A percentile compares a stretch with the other conserved stretches of the same genome.
Conservation (phyloP, 2,888 invertebrate genomes). For the Diaperis boleti region DNA sequence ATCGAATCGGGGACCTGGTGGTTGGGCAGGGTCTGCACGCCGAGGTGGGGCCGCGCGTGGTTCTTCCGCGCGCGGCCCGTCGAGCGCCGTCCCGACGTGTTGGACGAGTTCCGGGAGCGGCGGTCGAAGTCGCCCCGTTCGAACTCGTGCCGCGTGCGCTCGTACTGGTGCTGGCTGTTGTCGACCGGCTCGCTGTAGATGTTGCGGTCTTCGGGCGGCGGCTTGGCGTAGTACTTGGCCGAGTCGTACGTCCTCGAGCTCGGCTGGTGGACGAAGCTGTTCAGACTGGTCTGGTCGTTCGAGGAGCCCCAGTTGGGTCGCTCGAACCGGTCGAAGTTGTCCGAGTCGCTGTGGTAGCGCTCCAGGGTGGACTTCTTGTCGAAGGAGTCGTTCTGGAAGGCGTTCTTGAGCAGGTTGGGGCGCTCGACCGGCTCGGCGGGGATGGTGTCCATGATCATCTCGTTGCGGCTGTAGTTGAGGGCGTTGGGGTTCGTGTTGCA, state of each 20-base stretch:
- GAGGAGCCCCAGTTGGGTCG: slow-evolving; percentile 69
- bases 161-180: slow-evolving; percentile 63
- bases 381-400: slow-evolving; percentile 73
- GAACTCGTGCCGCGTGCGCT: slow-evolving; percentile 68
- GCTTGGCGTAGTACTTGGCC: slow-evolving; percentile 63
- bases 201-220: slow-evolving; percentile 67
- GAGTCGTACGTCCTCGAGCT: slow-evolving; percentile 62
- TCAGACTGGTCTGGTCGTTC: slow-evolving; percentile 65
- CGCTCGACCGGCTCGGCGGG: slow-evolving; percentile 67
- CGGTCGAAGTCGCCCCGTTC: slow-evolving; percentile 72
- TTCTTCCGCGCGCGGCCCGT: slow-evolving; percentile 65
- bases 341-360: slow-evolving; percentile 72
- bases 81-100: slow-evolving; percentile 63
- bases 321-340: slow-evolving; percentile 69
- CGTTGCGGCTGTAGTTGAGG: slow-evolving; percentile 79
- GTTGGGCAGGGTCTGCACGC: slow-evolving; percentile 70
- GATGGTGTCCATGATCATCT: slow-evolving; percentile 66
- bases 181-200: slow-evolving; percentile 66
- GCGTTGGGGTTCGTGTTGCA: slow-evolving; percentile 89
- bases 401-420: slow-evolving; percentile 70
- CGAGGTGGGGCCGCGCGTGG: slow-evolving; percentile 68
- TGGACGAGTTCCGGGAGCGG: slow-evolving; percentile 63
- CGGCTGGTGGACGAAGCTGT: slow-evolving; percentile 60
- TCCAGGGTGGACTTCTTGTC: slow-evolving; percentile 75
- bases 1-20: slow-evolving; percentile 76